Percentiles rank a stretch among this genome's conserved stretches.
phyloP scores from a whole-genome alignment of 2,113 vertebrate species.

The Rattus rattus region DNA sequence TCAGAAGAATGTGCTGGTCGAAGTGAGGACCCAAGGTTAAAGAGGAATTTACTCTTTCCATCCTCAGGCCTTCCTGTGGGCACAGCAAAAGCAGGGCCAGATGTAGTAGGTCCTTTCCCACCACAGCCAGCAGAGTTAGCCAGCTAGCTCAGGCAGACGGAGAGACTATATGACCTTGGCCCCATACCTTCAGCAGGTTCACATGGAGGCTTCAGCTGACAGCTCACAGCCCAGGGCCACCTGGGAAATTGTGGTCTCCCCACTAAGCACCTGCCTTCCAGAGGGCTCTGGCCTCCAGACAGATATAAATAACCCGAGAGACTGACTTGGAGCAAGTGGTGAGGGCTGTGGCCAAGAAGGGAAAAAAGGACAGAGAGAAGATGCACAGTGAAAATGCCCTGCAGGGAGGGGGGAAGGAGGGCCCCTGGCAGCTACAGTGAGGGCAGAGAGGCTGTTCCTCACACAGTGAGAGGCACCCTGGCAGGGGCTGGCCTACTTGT shows the following conservation, averaged over 20 bases:
- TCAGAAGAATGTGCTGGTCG: not conserved
- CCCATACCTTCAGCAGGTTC: not conserved
- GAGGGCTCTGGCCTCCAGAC: not conserved
- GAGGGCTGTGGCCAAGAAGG: not conserved
- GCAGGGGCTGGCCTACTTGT: constrained; percentile 17
- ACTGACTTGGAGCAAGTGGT: constrained; percentile 7
- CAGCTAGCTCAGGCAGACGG: not conserved
- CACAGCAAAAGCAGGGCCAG: not conserved
- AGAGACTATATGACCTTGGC: not conserved
- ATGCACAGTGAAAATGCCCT: not conserved
- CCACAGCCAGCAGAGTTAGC: not conserved
- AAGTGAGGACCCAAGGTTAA: not conserved
- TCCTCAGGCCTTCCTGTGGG: not conserved
- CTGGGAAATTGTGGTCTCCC: not conserved
- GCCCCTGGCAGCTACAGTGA: not conserved
- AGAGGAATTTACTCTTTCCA: not conserved
- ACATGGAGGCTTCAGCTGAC: not conserved
- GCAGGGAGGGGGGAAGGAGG: not conserved
- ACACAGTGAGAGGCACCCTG: not conserved
- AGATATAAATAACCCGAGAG: constrained; percentile 46
- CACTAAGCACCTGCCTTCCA: not conserved
- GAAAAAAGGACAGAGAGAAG: not conserved
- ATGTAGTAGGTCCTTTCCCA: not conserved
- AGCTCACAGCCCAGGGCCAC: not conserved
- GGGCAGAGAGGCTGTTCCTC: not conserved